Conservation (phyloP, 1,140 invertebrate genomes). For the Drosophila asahinai region DNA sequence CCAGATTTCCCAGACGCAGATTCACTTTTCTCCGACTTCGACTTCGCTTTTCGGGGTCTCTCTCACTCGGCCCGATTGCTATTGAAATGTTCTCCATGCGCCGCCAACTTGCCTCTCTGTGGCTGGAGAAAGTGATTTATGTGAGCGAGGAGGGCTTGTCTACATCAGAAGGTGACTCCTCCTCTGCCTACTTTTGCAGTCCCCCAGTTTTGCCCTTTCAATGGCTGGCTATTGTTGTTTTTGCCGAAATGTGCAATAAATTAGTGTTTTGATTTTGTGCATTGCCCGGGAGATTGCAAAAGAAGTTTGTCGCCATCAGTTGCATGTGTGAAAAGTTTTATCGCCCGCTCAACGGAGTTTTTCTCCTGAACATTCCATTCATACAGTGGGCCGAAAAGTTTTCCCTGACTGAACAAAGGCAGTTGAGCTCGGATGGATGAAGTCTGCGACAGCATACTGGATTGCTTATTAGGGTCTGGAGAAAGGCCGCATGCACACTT, state of each 20-base stretch:
- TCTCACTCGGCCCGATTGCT: constrained; percentile 10
- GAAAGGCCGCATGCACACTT: constrained; percentile 63
- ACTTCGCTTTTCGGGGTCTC: constrained; percentile 15
- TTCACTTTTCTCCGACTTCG: constrained; percentile 56
- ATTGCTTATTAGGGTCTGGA: constrained; percentile 54
- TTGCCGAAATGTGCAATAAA: constrained; percentile 78
- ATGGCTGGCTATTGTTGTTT: constrained; percentile 57
- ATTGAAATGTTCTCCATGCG: constrained; percentile 71
- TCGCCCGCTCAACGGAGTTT: constrained; percentile 42
- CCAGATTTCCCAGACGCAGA: constrained; percentile 35
- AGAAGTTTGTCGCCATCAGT: constrained; percentile 67
- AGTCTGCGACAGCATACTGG: constrained; percentile 57
- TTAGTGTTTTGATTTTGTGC: constrained; percentile 81
- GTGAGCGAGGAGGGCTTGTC: constrained; percentile 61
- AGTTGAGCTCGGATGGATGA: constrained; percentile 42
- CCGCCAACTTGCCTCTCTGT: constrained; percentile 32
- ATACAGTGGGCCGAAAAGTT: constrained; percentile 64
- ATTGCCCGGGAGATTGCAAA: constrained; percentile 50
- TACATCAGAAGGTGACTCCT: constrained; percentile 30
- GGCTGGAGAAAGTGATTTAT: constrained; percentile 77
- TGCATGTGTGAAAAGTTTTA: constrained; percentile 76
- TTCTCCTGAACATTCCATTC: constrained; percentile 66
- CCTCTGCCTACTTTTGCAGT: constrained; percentile 57
- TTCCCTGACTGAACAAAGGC: constrained; percentile 36
- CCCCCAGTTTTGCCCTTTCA: constrained; percentile 31